These are phyloP conservation scores for Anoplopoma fimbria DNA, from an alignment of 2,113 vertebrate species.

Conservation along the genomic window DNA sequence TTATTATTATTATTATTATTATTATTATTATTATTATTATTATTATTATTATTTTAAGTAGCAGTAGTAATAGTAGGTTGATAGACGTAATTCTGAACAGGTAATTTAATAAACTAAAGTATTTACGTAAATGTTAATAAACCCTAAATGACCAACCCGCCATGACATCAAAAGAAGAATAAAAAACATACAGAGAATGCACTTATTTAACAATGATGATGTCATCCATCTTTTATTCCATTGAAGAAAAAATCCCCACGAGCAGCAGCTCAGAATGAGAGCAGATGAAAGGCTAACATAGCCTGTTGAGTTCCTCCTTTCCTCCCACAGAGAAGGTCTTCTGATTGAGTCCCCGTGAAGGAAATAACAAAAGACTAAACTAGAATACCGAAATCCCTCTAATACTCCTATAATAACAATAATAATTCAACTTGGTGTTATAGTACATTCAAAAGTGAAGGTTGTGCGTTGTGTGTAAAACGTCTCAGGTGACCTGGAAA, in stretches of 20 bases:
- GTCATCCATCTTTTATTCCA: conserved; percentile 61
- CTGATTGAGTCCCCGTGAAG: conserved; percentile 16
- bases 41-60: background rate
- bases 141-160: accelerated
- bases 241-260: conserved; percentile 47
- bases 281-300: conserved; percentile 65
- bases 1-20: background rate
- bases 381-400: background rate
- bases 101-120: background rate
- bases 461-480: conserved; percentile 47
- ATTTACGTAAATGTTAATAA: background rate
- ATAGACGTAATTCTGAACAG: background rate
- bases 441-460: background rate
- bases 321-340: conserved; percentile 32
- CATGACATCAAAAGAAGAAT: background rate
- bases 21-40: background rate
- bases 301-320: conserved; percentile 42
- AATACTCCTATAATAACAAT: background rate
- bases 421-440: background rate
- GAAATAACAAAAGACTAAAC: background rate
- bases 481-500: background rate
- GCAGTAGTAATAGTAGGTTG: background rate
- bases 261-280: conserved; percentile 61
- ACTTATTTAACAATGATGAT: background rate
- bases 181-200: background rate